A percentile compares a stretch with the other conserved stretches of the same genome.
Evolutionary conservation across 2,113 vertebrate species (phyloP).

Genomic region (Anoplopoma fimbria): DNA sequence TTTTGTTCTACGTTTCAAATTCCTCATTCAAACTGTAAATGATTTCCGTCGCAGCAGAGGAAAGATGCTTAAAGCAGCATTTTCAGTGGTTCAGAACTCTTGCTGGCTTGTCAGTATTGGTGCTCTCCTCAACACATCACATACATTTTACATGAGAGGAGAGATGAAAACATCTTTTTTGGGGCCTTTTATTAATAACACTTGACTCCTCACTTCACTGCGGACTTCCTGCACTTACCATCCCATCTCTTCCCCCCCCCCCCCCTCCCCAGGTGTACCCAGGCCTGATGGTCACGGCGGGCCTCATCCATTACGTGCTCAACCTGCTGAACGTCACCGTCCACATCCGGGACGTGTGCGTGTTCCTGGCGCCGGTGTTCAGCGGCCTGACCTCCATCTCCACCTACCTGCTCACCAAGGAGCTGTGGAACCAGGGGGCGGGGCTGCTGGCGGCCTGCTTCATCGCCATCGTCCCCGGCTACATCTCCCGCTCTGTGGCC

Average conservation of each 20-base stretch:
- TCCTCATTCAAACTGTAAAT: conserved; percentile 20
- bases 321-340: conserved; percentile 95
- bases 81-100: conserved; percentile 11
- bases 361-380: conserved; percentile 95
- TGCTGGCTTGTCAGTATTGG: conserved; percentile 3
- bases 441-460: conserved; percentile 96
- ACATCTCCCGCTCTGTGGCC: conserved; percentile 96
- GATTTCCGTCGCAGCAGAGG: background rate
- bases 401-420: conserved; percentile 94
- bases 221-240: background rate
- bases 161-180: background rate
- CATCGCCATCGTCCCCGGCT: conserved; percentile 96
- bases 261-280: conserved; percentile 89
- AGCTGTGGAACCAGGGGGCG: conserved; percentile 97
- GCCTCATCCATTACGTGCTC: conserved; percentile 96
- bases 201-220: background rate
- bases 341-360: conserved; percentile 96
- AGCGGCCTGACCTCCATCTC: conserved; percentile 97
- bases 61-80: conserved; percentile 10
- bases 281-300: conserved; percentile 96
- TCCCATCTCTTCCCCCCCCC: conserved; percentile 22
- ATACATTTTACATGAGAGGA: background rate
- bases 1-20: background rate
- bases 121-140: conserved; percentile 8
- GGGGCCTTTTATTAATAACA: background rate